Evolutionary conservation across 2,888 invertebrate genomes (phyloP).

Genomic region (Aethes cnicana): DNA sequence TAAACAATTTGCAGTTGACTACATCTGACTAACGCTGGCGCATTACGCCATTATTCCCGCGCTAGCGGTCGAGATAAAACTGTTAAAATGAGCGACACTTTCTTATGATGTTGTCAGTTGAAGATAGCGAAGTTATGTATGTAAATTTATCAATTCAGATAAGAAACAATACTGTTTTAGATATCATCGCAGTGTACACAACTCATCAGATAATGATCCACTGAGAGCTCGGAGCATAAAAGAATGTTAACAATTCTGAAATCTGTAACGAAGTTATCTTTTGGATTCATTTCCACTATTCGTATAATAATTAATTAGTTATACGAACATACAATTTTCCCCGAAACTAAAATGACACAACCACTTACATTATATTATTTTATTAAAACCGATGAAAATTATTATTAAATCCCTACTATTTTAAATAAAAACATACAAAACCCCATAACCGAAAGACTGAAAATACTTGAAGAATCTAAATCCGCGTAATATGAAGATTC

Average conservation of each 20-base stretch:
- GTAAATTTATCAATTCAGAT: constrained; percentile 78
- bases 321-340: too few relatives aligned
- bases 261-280: too few relatives aligned
- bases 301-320: too few relatives aligned
- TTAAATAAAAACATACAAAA: too few relatives aligned
- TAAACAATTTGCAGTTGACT: constrained; percentile 11
- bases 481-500: too few relatives aligned
- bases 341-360: too few relatives aligned
- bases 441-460: too few relatives aligned
- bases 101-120: constrained; percentile 63
- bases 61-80: constrained; percentile 62
- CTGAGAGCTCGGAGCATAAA: background rate
- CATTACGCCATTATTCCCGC: constrained; percentile 53
- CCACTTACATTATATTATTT: too few relatives aligned
- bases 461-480: too few relatives aligned
- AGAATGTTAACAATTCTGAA: background rate
- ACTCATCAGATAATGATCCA: constrained; percentile 25
- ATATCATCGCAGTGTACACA: constrained; percentile 53
- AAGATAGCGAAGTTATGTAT: constrained; percentile 68
- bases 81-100: constrained; percentile 63
- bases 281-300: too few relatives aligned
- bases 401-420: too few relatives aligned
- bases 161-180: constrained; percentile 67
- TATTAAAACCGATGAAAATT: too few relatives aligned
- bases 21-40: constrained; percentile 30